Conservation (phyloP, 2,888 invertebrate genomes). For the Sinotaia quadrata region DNA sequence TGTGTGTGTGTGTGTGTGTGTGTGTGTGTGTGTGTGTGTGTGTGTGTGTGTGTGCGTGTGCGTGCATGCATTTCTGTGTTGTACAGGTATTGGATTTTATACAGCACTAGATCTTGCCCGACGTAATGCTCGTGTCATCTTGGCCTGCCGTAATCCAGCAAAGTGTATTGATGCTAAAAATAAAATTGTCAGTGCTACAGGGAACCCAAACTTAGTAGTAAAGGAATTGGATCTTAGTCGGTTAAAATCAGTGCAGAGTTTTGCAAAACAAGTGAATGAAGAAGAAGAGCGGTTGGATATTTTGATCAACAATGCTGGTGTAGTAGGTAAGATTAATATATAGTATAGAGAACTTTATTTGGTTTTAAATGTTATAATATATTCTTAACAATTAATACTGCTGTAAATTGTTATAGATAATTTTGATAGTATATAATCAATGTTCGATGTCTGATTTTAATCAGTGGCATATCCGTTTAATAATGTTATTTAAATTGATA, state of each 20-base stretch:
- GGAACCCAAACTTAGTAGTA: constrained; percentile 52
- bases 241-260: constrained; percentile 54
- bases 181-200: constrained; percentile 66
- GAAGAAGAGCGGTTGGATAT: constrained; percentile 56
- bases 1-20: not conserved
- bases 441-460: too few species aligned
- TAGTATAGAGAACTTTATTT: too few species aligned
- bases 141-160: constrained; percentile 54
- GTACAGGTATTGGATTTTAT: constrained; percentile 59
- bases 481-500: too few species aligned
- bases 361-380: too few species aligned
- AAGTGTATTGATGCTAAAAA: constrained; percentile 46
- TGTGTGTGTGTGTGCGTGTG: not conserved
- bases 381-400: too few species aligned
- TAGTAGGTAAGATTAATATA: constrained; percentile 52
- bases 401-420: too few species aligned
- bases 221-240: constrained; percentile 50
- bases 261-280: constrained; percentile 46
- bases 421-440: too few species aligned
- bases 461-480: too few species aligned
- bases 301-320: constrained; percentile 63
- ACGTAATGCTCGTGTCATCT: constrained; percentile 57
- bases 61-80: not conserved
- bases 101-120: constrained; percentile 59
- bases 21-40: not conserved